Percentiles rank a stretch among this genome's conserved stretches.
Evolutionary conservation across 2,888 invertebrate species (phyloP).

Genomic region (Druceiella hillmani): DNA sequence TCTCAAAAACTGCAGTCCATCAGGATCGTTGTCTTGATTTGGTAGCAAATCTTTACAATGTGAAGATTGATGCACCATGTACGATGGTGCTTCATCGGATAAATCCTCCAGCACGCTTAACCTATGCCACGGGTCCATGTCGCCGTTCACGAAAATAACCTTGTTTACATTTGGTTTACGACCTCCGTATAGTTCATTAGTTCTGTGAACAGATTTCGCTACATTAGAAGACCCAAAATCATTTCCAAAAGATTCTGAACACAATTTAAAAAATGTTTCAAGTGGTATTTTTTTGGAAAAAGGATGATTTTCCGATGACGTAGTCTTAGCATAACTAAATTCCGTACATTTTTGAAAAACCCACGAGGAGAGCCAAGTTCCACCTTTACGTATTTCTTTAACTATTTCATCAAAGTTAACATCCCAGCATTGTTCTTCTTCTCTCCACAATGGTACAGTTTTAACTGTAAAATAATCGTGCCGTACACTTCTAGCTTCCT

Average conservation of each 20-base stretch:
- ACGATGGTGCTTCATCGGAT: constrained; percentile 37
- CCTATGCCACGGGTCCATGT: constrained; percentile 54
- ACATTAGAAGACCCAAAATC: constrained; percentile 35
- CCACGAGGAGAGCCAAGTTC: constrained; percentile 46
- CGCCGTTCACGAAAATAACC: constrained; percentile 55
- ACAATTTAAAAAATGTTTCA: constrained; percentile 38
- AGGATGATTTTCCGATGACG: constrained; percentile 50
- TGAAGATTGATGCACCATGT: constrained; percentile 33
- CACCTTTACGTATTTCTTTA: constrained; percentile 25
- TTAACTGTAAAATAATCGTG: too few species aligned
- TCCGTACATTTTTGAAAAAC: constrained; percentile 72
- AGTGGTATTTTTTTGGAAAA: constrained; percentile 49
- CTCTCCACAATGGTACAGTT: constrained; percentile 29
- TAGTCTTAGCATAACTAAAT: constrained; percentile 67
- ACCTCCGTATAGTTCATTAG: constrained; percentile 48
- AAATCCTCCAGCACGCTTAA: constrained; percentile 46
- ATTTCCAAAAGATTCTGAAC: constrained; percentile 38
- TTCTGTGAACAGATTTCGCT: constrained; percentile 33
- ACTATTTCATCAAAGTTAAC: constrained; percentile 35
- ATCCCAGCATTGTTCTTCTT: constrained; percentile 30
- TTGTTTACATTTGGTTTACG: constrained; percentile 43
- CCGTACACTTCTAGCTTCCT: constrained; percentile 8
- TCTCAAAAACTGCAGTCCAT: constrained; percentile 37
- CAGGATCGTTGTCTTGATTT: constrained; percentile 30
- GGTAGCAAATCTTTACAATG: constrained; percentile 38